Evolutionary conservation across 2,797 vertebrate species (phyloP), one percentile per base, ranked within the genome.

Genomic region (Myotis vivesi): DNA sequence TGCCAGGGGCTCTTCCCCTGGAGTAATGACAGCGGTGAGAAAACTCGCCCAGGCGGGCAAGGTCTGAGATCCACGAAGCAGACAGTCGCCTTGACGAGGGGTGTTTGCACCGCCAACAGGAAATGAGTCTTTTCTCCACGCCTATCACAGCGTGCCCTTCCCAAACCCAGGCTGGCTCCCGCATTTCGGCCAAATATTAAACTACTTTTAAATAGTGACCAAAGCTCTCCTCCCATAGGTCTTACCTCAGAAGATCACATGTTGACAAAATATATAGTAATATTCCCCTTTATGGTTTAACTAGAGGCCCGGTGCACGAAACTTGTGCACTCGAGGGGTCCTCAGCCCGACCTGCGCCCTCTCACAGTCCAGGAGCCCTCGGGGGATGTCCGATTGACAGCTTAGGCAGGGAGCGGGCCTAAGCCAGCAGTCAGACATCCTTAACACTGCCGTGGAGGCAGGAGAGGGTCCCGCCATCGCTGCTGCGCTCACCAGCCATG

Each of bases 1-100:
- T 94, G 19, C 22, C 73, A 71, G 62, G 83, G 68, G 92, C 22
- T 46, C 80, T 95, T 91, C 66, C 55, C 41, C 38, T 62, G 69
- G 33, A 25, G 41, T 41, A 93, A 41, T 95, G 82, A 82, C 66
- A 91, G 73, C 81, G 5, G 20, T 76, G 51, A 28, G 84, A 15
- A 66, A 92, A 94, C 87, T 59, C 85, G 25, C 17, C 80, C 15
- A 69, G 33, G 15, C 49, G 57, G 53, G 49, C 46, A 46, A 93
- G 8, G 10, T 46, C 17, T 81, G 81, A 93, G 62, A 49, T 57
- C 9, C 49, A 38, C 3, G 66, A 79, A 46, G 28, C 73, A 59
- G 69, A 84, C 36, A 83, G 16, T 62, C 38, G 49, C n/a, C 22
- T 0, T 11, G 4, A 75, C 41, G 53, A 12, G 64, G 64, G n/a